Evolutionary conservation across 1,140 invertebrate species (phyloP).

Genomic region (Drosophila punjabiensis): DNA sequence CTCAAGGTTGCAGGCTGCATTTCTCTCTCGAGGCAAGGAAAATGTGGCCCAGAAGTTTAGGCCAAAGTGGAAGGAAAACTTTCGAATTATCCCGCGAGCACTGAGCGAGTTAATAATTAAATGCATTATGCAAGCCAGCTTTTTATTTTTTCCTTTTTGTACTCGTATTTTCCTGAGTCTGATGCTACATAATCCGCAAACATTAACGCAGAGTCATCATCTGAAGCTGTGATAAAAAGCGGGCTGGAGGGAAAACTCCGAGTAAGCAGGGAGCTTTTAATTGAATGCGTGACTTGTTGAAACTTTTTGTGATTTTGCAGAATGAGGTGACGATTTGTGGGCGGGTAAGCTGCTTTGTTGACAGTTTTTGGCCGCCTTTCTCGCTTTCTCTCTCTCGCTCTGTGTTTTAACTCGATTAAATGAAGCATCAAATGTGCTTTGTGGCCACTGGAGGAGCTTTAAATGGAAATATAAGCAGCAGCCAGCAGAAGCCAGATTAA

Average conservation of each 20-base stretch:
- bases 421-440: slow-evolving; percentile 51
- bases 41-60: slow-evolving; percentile 66
- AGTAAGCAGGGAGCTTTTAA: slow-evolving; percentile 57
- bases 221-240: not conserved
- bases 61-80: slow-evolving; percentile 33
- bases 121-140: slow-evolving; percentile 54
- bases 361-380: slow-evolving; percentile 40
- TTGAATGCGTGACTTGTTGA: slow-evolving; percentile 81
- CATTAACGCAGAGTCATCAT: slow-evolving; percentile 54
- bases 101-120: slow-evolving; percentile 68
- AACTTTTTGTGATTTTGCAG: slow-evolving; percentile 75
- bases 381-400: slow-evolving; percentile 15
- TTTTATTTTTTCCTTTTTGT: slow-evolving; percentile 19
- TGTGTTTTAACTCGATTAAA: slow-evolving; percentile 64
- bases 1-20: slow-evolving; percentile 26
- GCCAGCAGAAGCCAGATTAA: slow-evolving; percentile 25
- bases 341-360: slow-evolving; percentile 44
- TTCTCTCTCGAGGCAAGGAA: slow-evolving; percentile 40
- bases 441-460: slow-evolving; percentile 30
- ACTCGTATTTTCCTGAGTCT: slow-evolving; percentile 27
- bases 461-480: slow-evolving; percentile 39
- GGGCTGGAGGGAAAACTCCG: not conserved
- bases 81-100: slow-evolving; percentile 27
- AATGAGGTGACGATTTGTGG: slow-evolving; percentile 16
- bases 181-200: slow-evolving; percentile 63